Conservation (phyloP, 2,888 invertebrate species). For the Peribatodes rhomboidaria region DNA sequence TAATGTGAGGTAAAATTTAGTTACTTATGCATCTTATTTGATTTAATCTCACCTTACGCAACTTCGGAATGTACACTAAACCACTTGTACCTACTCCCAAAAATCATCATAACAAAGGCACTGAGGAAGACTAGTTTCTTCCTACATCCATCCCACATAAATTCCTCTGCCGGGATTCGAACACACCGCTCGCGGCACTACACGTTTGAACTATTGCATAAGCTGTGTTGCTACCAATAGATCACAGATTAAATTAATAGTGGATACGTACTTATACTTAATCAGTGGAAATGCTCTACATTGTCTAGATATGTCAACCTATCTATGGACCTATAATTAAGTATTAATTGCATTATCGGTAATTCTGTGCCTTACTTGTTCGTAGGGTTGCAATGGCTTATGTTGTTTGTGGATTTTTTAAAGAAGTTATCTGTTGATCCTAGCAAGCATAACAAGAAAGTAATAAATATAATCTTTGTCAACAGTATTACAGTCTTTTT, state of each 20-base stretch:
- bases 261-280: neutral
- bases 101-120: conserved; percentile 19
- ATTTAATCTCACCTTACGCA: conserved; percentile 2
- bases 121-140: conserved; percentile 11
- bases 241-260: neutral
- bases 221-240: conserved; percentile 1
- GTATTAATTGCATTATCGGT: neutral
- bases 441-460: too few species aligned
- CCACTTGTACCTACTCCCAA: conserved; percentile 2
- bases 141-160: conserved; percentile 30
- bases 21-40: too few species aligned
- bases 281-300: neutral
- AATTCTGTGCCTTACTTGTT: neutral
- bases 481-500: too few species aligned
- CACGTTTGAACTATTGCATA: neutral
- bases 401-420: neutral
- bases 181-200: conserved; percentile 7
- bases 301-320: neutral
- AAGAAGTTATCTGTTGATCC: too few species aligned
- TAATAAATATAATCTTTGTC: too few species aligned
- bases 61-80: conserved; percentile 7
- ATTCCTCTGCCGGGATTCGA: conserved; percentile 11
- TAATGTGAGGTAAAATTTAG: too few species aligned
- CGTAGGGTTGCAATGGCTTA: neutral
- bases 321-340: neutral